These are phyloP conservation scores for Eolophus roseicapilla DNA, from an alignment of 2,113 vertebrate genomes.

Conservation along the genomic window DNA sequence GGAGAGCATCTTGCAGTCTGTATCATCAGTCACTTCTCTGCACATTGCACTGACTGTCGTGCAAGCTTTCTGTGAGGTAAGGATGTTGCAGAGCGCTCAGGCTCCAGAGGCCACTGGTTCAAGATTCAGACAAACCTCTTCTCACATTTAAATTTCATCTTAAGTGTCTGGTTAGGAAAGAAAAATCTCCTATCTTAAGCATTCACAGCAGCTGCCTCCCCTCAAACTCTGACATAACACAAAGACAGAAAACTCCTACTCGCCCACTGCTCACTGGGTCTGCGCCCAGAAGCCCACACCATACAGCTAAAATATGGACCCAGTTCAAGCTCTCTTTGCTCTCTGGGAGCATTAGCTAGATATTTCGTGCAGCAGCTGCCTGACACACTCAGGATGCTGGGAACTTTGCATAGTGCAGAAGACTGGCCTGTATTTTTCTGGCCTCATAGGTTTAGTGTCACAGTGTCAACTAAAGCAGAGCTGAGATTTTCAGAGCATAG, in stretches of 20 bases:
- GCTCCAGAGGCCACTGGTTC: neutral
- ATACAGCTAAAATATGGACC: neutral
- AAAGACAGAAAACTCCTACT: slow-evolving; percentile 46
- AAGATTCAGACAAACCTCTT: neutral
- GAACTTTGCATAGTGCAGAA: neutral
- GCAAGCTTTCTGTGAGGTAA: neutral
- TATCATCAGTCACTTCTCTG: neutral
- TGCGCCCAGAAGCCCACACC: neutral
- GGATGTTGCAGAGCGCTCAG: neutral
- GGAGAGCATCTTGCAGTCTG: neutral
- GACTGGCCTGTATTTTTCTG: neutral
- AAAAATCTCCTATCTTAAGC: neutral
- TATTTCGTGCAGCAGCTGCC: slow-evolving; percentile 5
- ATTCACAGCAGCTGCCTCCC: slow-evolving; percentile 42
- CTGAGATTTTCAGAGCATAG: neutral
- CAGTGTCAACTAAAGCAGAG: neutral
- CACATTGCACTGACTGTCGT: accelerated
- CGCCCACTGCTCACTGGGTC: neutral
- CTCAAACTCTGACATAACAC: slow-evolving; percentile 28
- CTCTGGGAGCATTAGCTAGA: neutral
- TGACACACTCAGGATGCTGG: neutral
- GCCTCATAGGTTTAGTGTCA: neutral
- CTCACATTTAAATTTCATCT: neutral
- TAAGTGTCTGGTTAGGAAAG: neutral
- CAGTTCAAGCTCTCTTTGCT: neutral